A percentile compares a stretch with the other conserved stretches of the same genome.
phyloP scores from a whole-genome alignment of 2,797 vertebrate genomes.

The Sebastes matsubarae region DNA sequence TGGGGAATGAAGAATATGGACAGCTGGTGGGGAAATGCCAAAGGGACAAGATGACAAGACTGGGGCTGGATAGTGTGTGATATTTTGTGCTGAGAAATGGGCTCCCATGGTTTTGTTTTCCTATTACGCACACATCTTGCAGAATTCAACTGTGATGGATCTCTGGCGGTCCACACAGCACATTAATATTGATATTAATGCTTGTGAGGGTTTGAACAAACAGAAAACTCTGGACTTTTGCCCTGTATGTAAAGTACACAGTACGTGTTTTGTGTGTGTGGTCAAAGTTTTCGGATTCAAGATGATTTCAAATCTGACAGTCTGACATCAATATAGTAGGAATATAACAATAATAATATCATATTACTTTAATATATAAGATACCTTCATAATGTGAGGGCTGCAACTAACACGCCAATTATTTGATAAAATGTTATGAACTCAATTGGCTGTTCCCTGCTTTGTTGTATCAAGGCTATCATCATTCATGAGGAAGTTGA shows the following conservation, averaged over 20 bases:
- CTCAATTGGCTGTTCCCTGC: not conserved
- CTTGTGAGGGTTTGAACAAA: not conserved
- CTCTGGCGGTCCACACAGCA: not conserved
- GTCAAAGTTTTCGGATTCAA: no score
- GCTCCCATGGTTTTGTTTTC: not conserved
- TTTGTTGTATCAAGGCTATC: not conserved
- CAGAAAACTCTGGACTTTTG: not conserved
- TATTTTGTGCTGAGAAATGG: not conserved
- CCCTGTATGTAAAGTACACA: not conserved
- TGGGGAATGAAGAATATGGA: constrained; percentile 29
- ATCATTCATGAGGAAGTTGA: constrained; percentile 13
- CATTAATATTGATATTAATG: not conserved
- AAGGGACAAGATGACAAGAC: not conserved
- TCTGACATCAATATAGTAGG: not conserved
- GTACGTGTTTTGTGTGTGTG: not conserved
- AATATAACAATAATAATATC: not conserved
- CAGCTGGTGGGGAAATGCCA: constrained; percentile 41
- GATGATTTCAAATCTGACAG: not conserved
- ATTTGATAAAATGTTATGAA: not conserved
- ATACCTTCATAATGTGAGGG: not conserved
- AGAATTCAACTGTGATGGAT: not conserved
- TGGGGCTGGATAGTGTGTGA: not conserved
- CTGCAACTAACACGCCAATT: not conserved
- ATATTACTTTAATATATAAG: not conserved
- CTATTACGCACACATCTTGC: not conserved